Evolutionary conservation across 37 sponge, comb jelly and placozoan genomes (phyloP), one percentile per base, ranked within the genome.

Genomic region (Hexactinellida sp.): DNA sequence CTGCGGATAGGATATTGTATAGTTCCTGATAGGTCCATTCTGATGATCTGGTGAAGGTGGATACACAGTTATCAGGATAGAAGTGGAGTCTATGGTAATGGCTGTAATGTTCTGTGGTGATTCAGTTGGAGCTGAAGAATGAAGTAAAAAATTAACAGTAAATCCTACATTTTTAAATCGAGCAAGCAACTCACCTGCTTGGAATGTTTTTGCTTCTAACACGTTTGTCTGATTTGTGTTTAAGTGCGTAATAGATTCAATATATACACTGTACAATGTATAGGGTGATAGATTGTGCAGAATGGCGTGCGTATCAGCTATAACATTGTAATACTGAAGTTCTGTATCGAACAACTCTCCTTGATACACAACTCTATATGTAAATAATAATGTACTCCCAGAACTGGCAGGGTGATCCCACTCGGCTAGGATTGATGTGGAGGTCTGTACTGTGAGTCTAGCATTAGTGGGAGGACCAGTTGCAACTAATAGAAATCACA

Each of bases 1-100:
- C n/a, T 47, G 52, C 16, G 25, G 76, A 63, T n/a, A 63, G 76
- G 76, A 63, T 10, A 63, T 10, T n/a, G 76, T 63, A 63, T 63
- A 63, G 76, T n/a, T 63, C 13, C 76, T 63, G 13, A 63, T 63
- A 28, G 76, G 76, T n/a, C 76, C 76, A n/a, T 63, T 63, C 76
- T 63, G 76, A n/a, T 63, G 76, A 28, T 25, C 13, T 3, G 34
- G 32, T 32, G 76, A n/a, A n/a, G 76, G 76, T 3, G 76, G 76
- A 63, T n/a, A 25, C 76, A 10, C 3, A 7, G 3, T 10, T 10
- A 63, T 63, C 1, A 63, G 76, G 34, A 63, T 10, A 32, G 76
- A 32, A 63, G 76, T 63, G 13, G 76, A 63, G 76, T 63, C 13
- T 63, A 63, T 10, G 3, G 76, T n/a, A 21, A 28, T 63, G 3